A percentile compares a stretch with the other conserved stretches of the same genome.
phyloP scores from a whole-genome alignment of 2,797 vertebrate species.

The Sphenopsis melanotis region DNA sequence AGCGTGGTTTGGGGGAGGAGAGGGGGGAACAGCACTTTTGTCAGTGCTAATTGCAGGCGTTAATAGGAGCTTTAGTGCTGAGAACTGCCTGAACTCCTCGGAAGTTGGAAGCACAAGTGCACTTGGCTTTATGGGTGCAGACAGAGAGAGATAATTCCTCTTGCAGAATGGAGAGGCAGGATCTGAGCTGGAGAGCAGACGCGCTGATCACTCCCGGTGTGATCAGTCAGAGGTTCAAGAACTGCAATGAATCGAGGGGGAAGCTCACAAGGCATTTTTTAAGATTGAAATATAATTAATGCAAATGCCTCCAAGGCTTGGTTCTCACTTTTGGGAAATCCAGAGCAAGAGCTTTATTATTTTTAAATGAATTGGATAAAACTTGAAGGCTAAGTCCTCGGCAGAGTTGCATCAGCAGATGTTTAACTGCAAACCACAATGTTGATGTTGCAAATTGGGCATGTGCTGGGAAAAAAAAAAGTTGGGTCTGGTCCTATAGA shows the following conservation, averaged over 20 bases:
- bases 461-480: neutral
- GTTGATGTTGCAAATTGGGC: neutral
- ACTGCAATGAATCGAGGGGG: neutral
- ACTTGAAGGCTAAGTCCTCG: neutral
- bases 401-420: neutral
- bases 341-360: neutral
- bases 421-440: neutral
- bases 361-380: neutral
- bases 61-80: neutral
- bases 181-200: neutral
- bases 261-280: neutral
- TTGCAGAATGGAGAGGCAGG: neutral
- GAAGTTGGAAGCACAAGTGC: neutral
- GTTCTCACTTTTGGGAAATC: neutral
- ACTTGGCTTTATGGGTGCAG: neutral
- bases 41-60: constrained; percentile 26
- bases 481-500: neutral
- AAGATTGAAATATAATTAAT: neutral
- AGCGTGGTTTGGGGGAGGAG: neutral
- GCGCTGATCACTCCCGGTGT: neutral
- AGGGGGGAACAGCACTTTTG: neutral
- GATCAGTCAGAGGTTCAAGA: neutral
- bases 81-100: neutral
- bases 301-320: neutral
- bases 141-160: neutral